Evolutionary conservation across 2,113 vertebrate genomes (phyloP), one percentile per base, ranked within the genome.

Genomic region (Smithornis capensis): DNA sequence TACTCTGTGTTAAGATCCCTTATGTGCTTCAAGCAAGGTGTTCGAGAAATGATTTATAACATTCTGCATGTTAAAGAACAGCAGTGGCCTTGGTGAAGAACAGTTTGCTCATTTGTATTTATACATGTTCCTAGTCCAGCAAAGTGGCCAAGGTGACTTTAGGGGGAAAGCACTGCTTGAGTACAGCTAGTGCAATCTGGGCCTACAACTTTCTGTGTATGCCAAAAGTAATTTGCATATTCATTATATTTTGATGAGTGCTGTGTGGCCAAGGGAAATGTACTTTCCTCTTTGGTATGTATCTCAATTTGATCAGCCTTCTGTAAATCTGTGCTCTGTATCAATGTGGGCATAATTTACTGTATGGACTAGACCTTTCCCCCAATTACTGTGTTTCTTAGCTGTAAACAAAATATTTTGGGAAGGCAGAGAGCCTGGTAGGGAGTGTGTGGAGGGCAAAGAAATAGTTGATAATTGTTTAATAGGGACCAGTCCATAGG

Each of bases 81-180:
- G 59, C 86, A 60, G 80, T 16, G 19, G 80, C 82, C 91, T 82
- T 73, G 84, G 70, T 33, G 42, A 76, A 85, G 78, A 90, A 9
- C 56, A 37, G 6, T 92, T 83, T 68, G 79, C 71, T 93, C 63
- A 90, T 91, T 81, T 88, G 42, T 90, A 78, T 90, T 96, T 90
- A 14, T 55, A 40, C 4, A 25, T 0, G 0, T 37, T 65, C 64
- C 38, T 92, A 78, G 79, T 25, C 62, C 21, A 69, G 50, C 2
- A 1, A 94, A 79, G 70, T 11, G 6, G 75, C 42, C 91, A 96
- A 95, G 95, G 90, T 90, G 95, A 95, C 95, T 93, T 90, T 91
- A 50, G 60, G 10, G 75, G 31, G 40, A 53, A 85, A 80, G 59
- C 0, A 3, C 76, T 90, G 44, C 47, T 75, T 0, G 1, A 74